Base-by-base conservation (phyloP, 2,797 vertebrate genomes). In the Tamandua tetradactyla region DNA sequence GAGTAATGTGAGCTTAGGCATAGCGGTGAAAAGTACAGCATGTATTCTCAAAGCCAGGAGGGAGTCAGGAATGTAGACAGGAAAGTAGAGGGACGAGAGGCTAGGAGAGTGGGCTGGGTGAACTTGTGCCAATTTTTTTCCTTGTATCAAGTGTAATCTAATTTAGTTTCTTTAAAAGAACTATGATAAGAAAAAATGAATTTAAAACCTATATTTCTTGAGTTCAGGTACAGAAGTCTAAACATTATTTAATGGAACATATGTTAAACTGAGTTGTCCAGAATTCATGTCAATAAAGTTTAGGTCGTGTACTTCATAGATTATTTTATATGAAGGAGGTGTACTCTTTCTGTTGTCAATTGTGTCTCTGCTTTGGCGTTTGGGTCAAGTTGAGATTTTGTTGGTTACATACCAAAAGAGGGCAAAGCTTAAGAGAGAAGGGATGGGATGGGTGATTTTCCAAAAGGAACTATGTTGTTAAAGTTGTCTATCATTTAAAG, bases 171-270 rank as follows among this genome's bases (percentile, higher is more conserved):
- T 47, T 79, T 84, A 75, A 69, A 10, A 82, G 57, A 88, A 74
- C 4, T 76, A 2, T 20, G 57, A 86, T 74, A 52, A 37, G 37
- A 66, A 84, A 52, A 78, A 37, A 44, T 57, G 49, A 44, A 74
- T 69, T 78, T 32, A 30, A 81, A 79, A 69, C 30, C 55, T 27
- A 49, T 22, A 22, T 84, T 86, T 87, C 57, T 91, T 59, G 76
- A 93, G 32, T 68, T 89, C 22, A 5, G 25, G 8, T n/a, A 30
- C 22, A 84, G 64, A 69, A 40, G n/a, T 22, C 81, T 62, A 87
- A 86, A 81, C 18, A 23, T 61, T 42, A 40, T 49, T 64, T 59
- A 82, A 75, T 30, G 57, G 57, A 27, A 3, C 18, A 18, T 14
- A 25, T 57, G 13, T 66, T 80, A 71, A 25, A 40, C 4, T 64